phyloP scores from a whole-genome alignment of 1,140 invertebrate species.

The Diprion similis region DNA sequence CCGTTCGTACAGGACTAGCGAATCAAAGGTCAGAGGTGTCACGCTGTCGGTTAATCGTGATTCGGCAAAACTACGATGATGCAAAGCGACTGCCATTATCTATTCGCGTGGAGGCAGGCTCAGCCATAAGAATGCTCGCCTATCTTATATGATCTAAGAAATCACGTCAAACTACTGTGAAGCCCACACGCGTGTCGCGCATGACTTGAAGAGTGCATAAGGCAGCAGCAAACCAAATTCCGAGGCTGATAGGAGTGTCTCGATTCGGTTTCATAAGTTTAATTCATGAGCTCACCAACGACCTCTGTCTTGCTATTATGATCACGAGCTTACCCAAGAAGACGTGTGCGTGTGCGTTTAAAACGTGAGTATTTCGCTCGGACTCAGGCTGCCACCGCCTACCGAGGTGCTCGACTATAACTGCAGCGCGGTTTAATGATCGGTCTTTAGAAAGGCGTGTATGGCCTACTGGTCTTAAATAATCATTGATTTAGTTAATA shows the following conservation, averaged over 20 bases:
- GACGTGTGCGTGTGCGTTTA: background rate
- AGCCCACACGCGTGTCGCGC: background rate
- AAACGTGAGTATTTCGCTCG: background rate
- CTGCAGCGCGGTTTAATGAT: background rate
- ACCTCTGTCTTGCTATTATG: background rate
- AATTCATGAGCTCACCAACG: background rate
- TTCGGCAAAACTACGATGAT: background rate
- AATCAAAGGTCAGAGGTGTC: background rate
- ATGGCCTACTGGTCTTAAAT: slow-evolving; percentile 39
- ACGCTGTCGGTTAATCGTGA: background rate
- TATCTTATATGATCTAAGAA: background rate
- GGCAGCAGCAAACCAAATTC: background rate
- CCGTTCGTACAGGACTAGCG: background rate
- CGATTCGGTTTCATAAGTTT: background rate
- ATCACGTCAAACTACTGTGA: background rate
- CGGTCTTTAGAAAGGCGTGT: slow-evolving; percentile 7
- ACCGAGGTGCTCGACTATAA: background rate
- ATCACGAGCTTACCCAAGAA: too few relatives aligned
- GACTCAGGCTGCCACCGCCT: background rate
- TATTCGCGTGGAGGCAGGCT: background rate
- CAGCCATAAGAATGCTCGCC: background rate
- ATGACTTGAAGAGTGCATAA: background rate
- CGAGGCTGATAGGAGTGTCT: background rate
- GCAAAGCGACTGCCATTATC: background rate
- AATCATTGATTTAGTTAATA: slow-evolving; percentile 33